phyloP scores from a whole-genome alignment of 2,797 vertebrate species.

The Pelochelys cantorii region DNA sequence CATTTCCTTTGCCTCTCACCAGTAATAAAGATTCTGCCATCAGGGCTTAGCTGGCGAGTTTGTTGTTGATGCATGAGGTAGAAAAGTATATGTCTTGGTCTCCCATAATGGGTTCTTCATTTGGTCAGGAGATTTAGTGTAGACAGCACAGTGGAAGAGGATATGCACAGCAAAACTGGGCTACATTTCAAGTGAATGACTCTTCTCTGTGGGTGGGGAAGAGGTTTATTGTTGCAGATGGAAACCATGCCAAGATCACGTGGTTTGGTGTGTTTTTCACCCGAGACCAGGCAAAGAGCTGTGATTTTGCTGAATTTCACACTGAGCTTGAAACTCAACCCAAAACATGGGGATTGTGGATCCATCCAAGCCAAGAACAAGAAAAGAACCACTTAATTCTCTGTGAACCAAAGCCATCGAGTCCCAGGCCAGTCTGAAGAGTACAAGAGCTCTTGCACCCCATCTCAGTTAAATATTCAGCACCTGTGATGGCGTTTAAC shows the following conservation, averaged over 20 bases:
- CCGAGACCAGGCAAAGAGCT: neutral
- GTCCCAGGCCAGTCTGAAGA: neutral
- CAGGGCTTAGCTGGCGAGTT: neutral
- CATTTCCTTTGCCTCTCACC: neutral
- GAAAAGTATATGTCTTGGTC: neutral
- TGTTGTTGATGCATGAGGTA: neutral
- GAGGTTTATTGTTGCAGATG: constrained; percentile 12
- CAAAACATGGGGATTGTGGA: constrained; percentile 44
- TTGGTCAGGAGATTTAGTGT: neutral
- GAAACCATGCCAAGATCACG: neutral
- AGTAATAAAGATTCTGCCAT: neutral
- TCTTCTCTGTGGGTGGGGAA: neutral
- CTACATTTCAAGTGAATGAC: constrained; percentile 14
- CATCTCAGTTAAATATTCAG: neutral
- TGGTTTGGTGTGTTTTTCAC: neutral
- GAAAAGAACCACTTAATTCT: neutral
- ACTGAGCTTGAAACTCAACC: constrained; percentile 36
- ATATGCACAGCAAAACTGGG: neutral
- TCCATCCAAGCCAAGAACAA: constrained; percentile 7
- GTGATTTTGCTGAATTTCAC: constrained; percentile 29
- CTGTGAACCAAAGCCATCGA: neutral
- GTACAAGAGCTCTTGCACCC: neutral
- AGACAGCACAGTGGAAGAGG: neutral
- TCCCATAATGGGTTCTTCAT: neutral
- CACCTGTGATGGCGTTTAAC: neutral